Conservation (phyloP, 2,888 invertebrate species). For the Sialis fuliginosa region DNA sequence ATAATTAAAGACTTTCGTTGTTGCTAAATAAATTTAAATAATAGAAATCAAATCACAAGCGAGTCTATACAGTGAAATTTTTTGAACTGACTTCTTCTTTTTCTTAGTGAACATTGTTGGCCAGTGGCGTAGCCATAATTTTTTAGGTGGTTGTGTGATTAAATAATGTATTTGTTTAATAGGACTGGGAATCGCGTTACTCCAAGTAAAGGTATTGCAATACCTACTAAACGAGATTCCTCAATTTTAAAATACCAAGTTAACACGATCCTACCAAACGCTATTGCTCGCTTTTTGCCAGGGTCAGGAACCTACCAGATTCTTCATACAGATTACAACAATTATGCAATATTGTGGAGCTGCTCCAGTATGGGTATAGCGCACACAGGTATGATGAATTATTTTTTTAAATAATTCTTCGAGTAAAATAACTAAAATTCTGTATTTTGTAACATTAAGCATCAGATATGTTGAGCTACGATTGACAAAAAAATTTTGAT, state of each 20-base stretch:
- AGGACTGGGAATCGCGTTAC: slow-evolving; percentile 44
- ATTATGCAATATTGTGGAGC: slow-evolving; percentile 55
- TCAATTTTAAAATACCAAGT: slow-evolving; percentile 38
- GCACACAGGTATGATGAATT: slow-evolving; percentile 32
- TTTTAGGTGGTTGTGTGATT: too few species aligned
- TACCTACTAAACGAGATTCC: slow-evolving; percentile 26
- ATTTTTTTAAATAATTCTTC: background rate
- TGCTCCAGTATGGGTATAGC: slow-evolving; percentile 47
- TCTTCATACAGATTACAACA: slow-evolving; percentile 52
- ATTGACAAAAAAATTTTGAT: too few species aligned
- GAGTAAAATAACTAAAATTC: background rate
- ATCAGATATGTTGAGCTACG: background rate
- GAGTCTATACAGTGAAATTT: too few species aligned
- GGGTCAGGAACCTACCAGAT: slow-evolving; percentile 56
- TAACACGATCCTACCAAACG: slow-evolving; percentile 38
- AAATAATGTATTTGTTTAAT: background rate
- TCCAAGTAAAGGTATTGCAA: slow-evolving; percentile 39
- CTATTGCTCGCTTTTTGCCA: slow-evolving; percentile 46
- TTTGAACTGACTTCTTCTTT: too few species aligned
- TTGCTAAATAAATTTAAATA: too few species aligned
- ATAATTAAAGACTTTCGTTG: too few species aligned
- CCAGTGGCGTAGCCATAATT: too few species aligned
- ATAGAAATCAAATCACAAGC: too few species aligned
- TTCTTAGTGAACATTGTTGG: too few species aligned
- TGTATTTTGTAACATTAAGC: background rate